phyloP scores from a whole-genome alignment of 37 sponge, comb jelly and placozoan species.

The Eunapius fragilis region DNA sequence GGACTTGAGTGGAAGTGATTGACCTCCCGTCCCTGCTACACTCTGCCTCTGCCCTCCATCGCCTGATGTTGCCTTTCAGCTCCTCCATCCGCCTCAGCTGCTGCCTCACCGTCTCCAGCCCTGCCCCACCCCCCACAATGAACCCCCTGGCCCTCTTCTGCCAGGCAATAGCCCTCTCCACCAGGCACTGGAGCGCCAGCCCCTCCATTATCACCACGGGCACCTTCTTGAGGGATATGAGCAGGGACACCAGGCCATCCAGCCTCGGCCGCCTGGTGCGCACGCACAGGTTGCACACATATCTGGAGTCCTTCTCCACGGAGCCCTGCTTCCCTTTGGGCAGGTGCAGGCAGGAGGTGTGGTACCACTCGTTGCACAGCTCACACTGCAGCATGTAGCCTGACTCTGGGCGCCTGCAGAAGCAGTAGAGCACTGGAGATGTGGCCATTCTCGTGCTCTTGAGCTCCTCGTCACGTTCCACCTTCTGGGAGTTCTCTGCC shows the following conservation, averaged over 20 bases:
- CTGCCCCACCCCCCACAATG: not conserved
- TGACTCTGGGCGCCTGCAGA: conserved; percentile 72
- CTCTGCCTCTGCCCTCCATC: conserved; percentile 48
- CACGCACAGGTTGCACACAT: conserved; percentile 75
- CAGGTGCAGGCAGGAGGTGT: conserved; percentile 74
- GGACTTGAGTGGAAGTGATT: conserved; percentile 2
- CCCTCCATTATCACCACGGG: conserved; percentile 80
- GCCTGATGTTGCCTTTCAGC: conserved; percentile 39
- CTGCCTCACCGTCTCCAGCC: conserved; percentile 41
- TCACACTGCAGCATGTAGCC: conserved; percentile 93
- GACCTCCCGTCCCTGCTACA: not conserved
- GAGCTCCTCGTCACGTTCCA: conserved; percentile 57
- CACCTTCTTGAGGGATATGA: conserved; percentile 57
- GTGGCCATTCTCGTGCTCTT: conserved; percentile 13
- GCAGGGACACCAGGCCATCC: conserved; percentile 39
- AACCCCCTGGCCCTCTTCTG: conserved; percentile 74
- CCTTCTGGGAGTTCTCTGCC: conserved; percentile 53
- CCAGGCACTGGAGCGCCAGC: conserved; percentile 76
- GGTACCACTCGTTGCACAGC: conserved; percentile 88
- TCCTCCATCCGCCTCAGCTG: conserved; percentile 54
- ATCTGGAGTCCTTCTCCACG: conserved; percentile 41
- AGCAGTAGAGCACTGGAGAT: conserved; percentile 70
- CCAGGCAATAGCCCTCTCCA: conserved; percentile 84
- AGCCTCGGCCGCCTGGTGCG: conserved; percentile 76
- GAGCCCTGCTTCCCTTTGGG: conserved; percentile 49